These are phyloP conservation scores for Crypturellus tataupa DNA, from an alignment of 2,797 vertebrate species.

Conservation along the genomic window DNA sequence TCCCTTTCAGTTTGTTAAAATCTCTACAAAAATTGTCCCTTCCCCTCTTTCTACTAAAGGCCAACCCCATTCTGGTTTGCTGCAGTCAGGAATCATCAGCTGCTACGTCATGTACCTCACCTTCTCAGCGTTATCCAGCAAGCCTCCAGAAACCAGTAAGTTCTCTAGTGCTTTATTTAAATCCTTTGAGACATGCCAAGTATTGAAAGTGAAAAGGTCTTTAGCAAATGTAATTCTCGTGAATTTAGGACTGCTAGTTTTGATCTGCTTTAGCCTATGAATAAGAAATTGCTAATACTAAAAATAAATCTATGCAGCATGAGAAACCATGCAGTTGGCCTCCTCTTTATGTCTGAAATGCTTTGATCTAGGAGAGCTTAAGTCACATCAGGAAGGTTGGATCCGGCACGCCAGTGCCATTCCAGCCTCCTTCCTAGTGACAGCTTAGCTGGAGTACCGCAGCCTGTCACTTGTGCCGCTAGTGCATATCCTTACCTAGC, in stretches of 20 bases:
- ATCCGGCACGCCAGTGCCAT: not conserved
- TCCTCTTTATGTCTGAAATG: accelerated
- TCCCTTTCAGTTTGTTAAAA: not conserved
- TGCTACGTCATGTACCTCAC: slow-evolving; percentile 98
- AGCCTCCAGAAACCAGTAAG: slow-evolving; percentile 92
- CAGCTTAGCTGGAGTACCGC: not conserved
- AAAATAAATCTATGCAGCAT: not conserved
- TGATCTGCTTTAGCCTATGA: not conserved
- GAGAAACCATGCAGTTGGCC: not conserved
- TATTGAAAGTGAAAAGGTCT: not conserved
- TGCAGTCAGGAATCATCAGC: slow-evolving; percentile 95
- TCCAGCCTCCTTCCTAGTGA: not conserved
- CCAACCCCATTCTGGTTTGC: slow-evolving; percentile 92
- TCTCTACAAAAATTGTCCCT: not conserved
- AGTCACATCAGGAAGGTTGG: not conserved
- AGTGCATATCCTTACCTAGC: accelerated
- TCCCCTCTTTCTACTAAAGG: slow-evolving; percentile 79
- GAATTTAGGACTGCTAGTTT: not conserved
- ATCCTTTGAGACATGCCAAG: not conserved
- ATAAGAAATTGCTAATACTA: not conserved
- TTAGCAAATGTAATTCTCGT: not conserved
- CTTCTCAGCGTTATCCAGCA: slow-evolving; percentile 95
- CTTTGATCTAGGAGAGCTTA: not conserved
- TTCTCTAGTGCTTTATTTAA: not conserved
- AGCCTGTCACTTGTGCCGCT: accelerated